phyloP scores from a whole-genome alignment of 2,113 vertebrate genomes.

The Campylorhamphus procurvoides region DNA sequence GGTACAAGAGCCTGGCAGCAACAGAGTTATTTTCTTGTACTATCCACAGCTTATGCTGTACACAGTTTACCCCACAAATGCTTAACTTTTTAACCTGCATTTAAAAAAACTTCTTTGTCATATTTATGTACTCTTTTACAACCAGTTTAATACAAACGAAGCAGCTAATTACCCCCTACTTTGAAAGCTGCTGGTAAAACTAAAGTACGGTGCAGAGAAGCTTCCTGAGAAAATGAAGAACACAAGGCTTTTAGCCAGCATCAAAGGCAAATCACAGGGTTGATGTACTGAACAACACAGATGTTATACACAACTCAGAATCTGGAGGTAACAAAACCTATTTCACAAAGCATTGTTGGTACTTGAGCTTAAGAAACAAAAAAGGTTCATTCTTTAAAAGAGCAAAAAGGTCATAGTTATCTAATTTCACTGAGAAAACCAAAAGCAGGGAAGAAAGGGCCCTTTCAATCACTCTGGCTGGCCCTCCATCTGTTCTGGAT shows the following conservation, averaged over 20 bases:
- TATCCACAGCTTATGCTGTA: not conserved
- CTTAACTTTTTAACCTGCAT: not conserved
- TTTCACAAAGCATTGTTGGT: not conserved
- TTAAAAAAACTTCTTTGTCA: not conserved
- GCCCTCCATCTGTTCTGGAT: not conserved
- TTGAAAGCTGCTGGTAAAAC: not conserved
- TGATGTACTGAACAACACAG: not conserved
- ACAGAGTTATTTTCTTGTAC: not conserved
- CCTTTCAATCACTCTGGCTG: not conserved
- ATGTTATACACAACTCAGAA: not conserved
- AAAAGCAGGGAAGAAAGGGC: constrained; percentile 12
- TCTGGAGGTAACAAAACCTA: not conserved
- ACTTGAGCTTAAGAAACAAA: not conserved
- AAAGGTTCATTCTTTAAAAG: not conserved
- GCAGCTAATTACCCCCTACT: not conserved
- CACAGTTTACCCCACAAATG: not conserved
- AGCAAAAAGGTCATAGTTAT: not conserved
- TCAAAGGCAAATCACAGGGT: not conserved
- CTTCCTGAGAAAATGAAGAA: not conserved
- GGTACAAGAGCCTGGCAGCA: not conserved
- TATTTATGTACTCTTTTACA: not conserved
- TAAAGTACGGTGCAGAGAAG: not conserved
- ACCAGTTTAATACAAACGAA: not conserved
- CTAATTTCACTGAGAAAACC: constrained; percentile 18
- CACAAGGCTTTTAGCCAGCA: not conserved